These are phyloP conservation scores for Indicator maculatus DNA, from an alignment of 2,113 vertebrate genomes.

Conservation along the genomic window DNA sequence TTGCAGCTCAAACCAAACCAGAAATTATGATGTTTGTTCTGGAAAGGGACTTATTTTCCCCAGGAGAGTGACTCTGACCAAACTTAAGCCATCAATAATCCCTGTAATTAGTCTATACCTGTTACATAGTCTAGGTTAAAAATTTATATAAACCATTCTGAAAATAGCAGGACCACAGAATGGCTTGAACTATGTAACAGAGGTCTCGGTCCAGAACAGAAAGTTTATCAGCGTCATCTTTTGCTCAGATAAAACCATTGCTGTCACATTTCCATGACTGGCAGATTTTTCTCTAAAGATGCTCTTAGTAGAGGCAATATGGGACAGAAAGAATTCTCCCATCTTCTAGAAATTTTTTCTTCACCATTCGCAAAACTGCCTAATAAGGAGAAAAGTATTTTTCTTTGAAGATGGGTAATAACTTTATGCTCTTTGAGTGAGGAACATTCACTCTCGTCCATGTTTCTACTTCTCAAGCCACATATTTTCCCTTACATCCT, in stretches of 20 bases:
- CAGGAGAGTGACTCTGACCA: neutral
- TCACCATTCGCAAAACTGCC: neutral
- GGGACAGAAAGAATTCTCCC: neutral
- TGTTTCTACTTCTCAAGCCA: neutral
- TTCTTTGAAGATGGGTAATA: neutral
- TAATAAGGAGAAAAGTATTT: neutral
- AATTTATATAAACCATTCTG: neutral
- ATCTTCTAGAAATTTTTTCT: slow-evolving; percentile 8
- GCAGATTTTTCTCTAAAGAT: neutral
- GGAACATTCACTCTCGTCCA: neutral
- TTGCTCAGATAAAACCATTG: neutral
- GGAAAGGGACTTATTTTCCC: slow-evolving; percentile 28
- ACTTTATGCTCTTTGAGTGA: neutral
- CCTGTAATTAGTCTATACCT: slow-evolving; percentile 50
- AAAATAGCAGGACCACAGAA: neutral
- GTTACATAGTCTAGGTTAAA: slow-evolving; percentile 26
- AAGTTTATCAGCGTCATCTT: neutral
- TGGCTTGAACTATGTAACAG: neutral
- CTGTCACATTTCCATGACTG: neutral
- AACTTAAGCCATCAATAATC: slow-evolving; percentile 7
- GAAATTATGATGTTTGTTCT: neutral
- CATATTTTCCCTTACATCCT: neutral
- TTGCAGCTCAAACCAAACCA: slow-evolving; percentile 26
- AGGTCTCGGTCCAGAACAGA: neutral
- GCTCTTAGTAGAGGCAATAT: neutral